These are phyloP conservation scores for Clarias pachynema DNA, from an alignment of 2,797 vertebrate genomes.

Conservation along the genomic window DNA sequence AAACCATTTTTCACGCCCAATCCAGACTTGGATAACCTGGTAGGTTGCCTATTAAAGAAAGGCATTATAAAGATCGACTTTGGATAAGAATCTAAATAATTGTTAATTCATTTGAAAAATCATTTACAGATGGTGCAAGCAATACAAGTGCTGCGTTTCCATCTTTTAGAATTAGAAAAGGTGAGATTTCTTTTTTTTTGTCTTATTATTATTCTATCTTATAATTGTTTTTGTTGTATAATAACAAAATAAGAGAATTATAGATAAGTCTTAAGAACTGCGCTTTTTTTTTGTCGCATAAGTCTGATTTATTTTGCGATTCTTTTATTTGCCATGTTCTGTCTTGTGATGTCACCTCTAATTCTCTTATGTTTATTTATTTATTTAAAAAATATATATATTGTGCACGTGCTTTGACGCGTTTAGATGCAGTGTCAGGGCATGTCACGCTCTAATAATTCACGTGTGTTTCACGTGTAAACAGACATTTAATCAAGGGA, in stretches of 20 bases:
- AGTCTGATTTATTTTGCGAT: not conserved
- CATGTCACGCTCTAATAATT: not conserved
- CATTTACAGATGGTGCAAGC: conserved; percentile 69
- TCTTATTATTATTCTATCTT: conserved; percentile 21
- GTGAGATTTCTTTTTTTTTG: conserved; percentile 45
- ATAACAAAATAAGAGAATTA: not conserved
- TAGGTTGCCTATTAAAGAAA: conserved; percentile 66
- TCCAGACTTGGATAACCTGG: conserved; percentile 95
- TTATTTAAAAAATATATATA: not conserved
- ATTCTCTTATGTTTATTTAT: no score
- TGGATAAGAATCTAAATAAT: not conserved
- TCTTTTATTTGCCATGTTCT: not conserved
- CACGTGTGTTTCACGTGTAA: not conserved
- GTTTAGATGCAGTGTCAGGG: not conserved
- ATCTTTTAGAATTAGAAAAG: conserved; percentile 75
- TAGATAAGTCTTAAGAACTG: not conserved
- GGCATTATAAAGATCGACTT: no score
- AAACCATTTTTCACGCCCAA: conserved; percentile 94
- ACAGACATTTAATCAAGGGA: not conserved
- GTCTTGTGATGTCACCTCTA: not conserved
- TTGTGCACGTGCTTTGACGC: not conserved
- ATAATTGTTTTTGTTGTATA: not conserved
- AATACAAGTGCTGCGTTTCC: conserved; percentile 72
- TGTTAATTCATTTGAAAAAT: no score
- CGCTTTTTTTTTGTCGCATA: not conserved